A percentile compares a stretch with the other conserved stretches of the same genome.
These are phyloP conservation scores for Atrina japonica DNA, from an alignment of 2,888 invertebrate species.

Conservation along the genomic window DNA sequence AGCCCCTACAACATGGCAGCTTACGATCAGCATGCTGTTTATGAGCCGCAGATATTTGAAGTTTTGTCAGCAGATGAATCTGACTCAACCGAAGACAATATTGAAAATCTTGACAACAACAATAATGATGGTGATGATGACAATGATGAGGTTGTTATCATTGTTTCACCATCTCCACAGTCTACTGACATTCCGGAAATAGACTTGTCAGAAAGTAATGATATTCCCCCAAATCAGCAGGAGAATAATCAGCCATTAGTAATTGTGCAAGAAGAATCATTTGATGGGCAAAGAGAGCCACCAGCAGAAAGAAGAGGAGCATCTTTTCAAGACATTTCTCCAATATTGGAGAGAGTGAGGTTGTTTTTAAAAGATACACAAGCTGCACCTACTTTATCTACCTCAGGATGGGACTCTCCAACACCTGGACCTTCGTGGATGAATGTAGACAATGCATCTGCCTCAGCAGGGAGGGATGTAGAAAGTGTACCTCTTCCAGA, in stretches of 20 bases:
- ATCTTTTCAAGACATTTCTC: conserved; percentile 26
- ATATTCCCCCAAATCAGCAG: conserved; percentile 7
- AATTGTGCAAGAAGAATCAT: conserved; percentile 11
- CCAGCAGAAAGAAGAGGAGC: conserved; percentile 6
- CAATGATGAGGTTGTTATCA: conserved; percentile 48
- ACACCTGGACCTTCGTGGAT: conserved; percentile 69
- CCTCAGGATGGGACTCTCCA: conserved; percentile 75
- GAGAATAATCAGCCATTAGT: conserved; percentile 16
- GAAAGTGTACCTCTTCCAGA: conserved; percentile 9
- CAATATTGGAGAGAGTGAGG: conserved; percentile 35
- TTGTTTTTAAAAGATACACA: conserved; percentile 24
- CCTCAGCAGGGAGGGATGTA: not conserved
- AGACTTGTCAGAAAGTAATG: conserved; percentile 15
- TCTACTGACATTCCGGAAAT: too few relatives aligned
- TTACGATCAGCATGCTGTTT: conserved; percentile 80
- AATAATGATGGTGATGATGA: conserved; percentile 2
- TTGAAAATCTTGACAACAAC: conserved; percentile 36
- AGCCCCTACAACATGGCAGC: conserved; percentile 93
- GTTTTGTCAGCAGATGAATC: conserved; percentile 54
- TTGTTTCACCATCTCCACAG: conserved; percentile 53
- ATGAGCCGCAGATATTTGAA: conserved; percentile 60
- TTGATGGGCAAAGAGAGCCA: conserved; percentile 4
- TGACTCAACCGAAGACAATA: conserved; percentile 49
- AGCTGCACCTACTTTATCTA: conserved; percentile 21
- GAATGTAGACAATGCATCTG: conserved; percentile 40